Base-by-base conservation (phyloP, 2,113 vertebrate species). In the Dolichallabes microphthalmus region DNA sequence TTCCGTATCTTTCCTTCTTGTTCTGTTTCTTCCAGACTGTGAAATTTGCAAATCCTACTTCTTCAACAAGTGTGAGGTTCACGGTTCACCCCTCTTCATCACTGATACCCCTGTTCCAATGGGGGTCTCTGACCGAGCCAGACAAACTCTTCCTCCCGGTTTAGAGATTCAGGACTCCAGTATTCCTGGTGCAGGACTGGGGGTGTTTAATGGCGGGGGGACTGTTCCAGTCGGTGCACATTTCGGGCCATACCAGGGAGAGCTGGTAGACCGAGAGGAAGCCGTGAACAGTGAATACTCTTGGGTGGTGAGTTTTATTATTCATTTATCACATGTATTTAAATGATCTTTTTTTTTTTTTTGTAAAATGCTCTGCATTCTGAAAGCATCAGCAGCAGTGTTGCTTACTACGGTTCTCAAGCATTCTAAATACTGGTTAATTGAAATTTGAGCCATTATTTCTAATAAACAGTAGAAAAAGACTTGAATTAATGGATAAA, bases 41-140 rank as follows among this genome's bases (percentile, higher is more conserved):
- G 73, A 76, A 15, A 3, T 53, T n/a, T 76, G 73, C n/a, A 76
- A 76, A 30, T 76, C 13, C 0, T 53, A 0, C 50, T 76, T 55
- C 50, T 76, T 53, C n/a, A 76, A 53, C 50, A 76, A 76, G 50
- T 76, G 73, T 76, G 73, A 76, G 73, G 73, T 76, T 53, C 73
- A 76, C 2, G 73, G 73, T 27, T 14, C 50, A 4, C 12, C 73
- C 0, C 50, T 55, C 73, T 53, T 76, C 50, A 76, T 76, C 45
- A 0, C 73, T 76, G 73, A 76, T 53, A 76, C 73, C 1, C 73
- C 73, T 27, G 73, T 76, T 76, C 73, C 73, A 25, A 53, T 53
- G 50, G 73, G 73, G 0, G n/a, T 76, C 50, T 0, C 14, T 3
- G 50, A 76, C 50, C 73, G 73, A 76, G 73, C 73, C 73, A 76